Base-by-base conservation (phyloP, 2,113 vertebrate genomes). In the Oreotrochilus melanogaster region DNA sequence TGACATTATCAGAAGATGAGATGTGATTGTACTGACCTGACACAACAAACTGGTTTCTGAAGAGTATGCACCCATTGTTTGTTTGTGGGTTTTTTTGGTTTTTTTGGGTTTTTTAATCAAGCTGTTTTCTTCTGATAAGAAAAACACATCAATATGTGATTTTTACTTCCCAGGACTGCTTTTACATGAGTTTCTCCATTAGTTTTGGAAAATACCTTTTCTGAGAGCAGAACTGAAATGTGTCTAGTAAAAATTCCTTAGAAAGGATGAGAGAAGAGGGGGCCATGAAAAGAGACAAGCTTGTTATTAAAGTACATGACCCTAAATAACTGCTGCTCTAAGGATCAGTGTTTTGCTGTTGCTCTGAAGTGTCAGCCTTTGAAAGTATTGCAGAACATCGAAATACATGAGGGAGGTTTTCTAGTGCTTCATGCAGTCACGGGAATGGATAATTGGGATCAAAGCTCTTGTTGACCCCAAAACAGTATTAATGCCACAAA, bases 1-100 rank as follows among this genome's bases (percentile, higher is more conserved):
- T 67, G 47, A 94, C 79, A 94, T 97, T 96, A 97, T 96, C 95
- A 91, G 88, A 85, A 94, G 87, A 94, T 83, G 88, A 86, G 75
- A 80, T 1, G 1, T 64, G 64, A 86, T 56, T 73, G 73, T 80
- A 83, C 31, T 86, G 91, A 95, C 35, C 48, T 84, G 53, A 81
- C 73, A 95, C 6, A 91, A 87, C 48, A 91, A 95, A 69, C 73
- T 23, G 8, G 18, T 89, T 83, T 90, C 83, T 93, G 57, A 92
- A 87, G 57, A 88, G 78, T 72, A 67, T 23, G 5, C 37, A 35
- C 8, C 21, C 18, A 9, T 47, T 19, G 19, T 47, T 47, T 47
- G 45, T 47, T 47, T 47, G 45, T 51, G 8, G 2, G 18, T 42
- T 86, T 37, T 73, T 69, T 47, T 47, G 9, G 9, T 47, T 47